Percentiles rank a stretch among this genome's conserved stretches.
phyloP scores from a whole-genome alignment of 2,888 invertebrate species.

The Cyclophora punctaria region DNA sequence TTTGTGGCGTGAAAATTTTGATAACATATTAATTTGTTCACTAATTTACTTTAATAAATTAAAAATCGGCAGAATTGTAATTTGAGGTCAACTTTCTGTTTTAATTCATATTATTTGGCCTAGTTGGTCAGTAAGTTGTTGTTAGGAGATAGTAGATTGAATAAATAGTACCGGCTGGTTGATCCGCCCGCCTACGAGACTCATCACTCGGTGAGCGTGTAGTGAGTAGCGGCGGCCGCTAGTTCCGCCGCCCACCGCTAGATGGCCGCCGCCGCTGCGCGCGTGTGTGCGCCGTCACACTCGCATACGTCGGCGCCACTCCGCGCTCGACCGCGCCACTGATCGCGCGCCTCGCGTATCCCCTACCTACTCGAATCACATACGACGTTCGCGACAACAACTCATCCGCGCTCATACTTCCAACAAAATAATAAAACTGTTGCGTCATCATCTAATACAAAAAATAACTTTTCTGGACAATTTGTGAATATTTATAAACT shows the following conservation, averaged over 20 bases:
- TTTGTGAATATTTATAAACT: conserved; percentile 26
- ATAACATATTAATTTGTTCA: too few relatives aligned
- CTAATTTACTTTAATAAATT: too few relatives aligned
- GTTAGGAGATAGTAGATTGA: background rate
- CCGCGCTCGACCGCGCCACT: conserved; percentile 71
- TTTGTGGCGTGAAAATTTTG: too few relatives aligned
- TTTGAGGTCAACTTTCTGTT: too few relatives aligned
- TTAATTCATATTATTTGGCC: too few relatives aligned
- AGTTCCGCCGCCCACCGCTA: conserved; percentile 61
- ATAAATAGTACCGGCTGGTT: conserved; percentile 15
- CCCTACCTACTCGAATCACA: conserved; percentile 35
- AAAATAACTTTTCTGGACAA: conserved; percentile 24
- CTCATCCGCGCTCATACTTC: conserved; percentile 30
- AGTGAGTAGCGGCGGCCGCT: conserved; percentile 21
- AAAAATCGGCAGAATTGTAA: too few relatives aligned
- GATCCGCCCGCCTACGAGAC: conserved; percentile 44
- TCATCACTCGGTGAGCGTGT: conserved; percentile 17
- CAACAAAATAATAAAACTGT: conserved; percentile 46
- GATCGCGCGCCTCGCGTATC: conserved; percentile 61
- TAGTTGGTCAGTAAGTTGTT: background rate
- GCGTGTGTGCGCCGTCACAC: conserved; percentile 62
- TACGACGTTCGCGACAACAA: conserved; percentile 59
- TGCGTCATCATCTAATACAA: conserved; percentile 34
- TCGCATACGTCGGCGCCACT: conserved; percentile 59
- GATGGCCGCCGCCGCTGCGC: conserved; percentile 49